These are phyloP conservation scores for Zygaena filipendulae DNA, from an alignment of 2,888 invertebrate genomes.

Conservation along the genomic window DNA sequence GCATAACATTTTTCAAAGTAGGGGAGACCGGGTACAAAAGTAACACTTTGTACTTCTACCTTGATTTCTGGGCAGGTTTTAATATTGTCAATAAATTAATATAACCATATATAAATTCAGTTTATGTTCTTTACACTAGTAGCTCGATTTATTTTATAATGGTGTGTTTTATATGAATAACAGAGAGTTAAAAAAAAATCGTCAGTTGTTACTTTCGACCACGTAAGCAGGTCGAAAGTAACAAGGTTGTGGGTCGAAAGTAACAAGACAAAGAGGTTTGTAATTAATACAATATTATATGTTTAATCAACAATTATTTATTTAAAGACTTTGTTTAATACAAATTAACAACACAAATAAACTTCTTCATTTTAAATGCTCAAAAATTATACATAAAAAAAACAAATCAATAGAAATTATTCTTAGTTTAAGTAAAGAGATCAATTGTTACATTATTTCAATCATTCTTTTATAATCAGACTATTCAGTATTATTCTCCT, in stretches of 20 bases:
- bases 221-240: conserved; percentile 16
- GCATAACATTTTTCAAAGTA: no score
- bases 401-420: conserved; percentile 3
- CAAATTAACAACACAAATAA: conserved; percentile 9
- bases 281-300: conserved; percentile 13
- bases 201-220: conserved; percentile 16
- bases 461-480: conserved; percentile 9
- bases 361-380: conserved; percentile 8
- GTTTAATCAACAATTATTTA: conserved; percentile 13
- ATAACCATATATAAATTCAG: conserved; percentile 12
- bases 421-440: conserved; percentile 6
- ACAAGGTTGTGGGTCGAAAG: conserved; percentile 17
- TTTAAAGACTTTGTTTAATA: conserved; percentile 9
- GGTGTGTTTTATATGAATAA: conserved; percentile 2
- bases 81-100: conserved; percentile 12
- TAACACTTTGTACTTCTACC: conserved; percentile 7
- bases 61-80: conserved; percentile 12
- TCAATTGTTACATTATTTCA: no score
- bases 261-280: conserved; percentile 13
- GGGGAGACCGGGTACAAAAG: not conserved
- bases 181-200: conserved; percentile 13
- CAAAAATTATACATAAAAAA: conserved; percentile 7
- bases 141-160: conserved; percentile 8
- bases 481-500: not conserved
- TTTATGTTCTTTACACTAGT: conserved; percentile 9